A percentile compares a stretch with the other conserved stretches of the same genome.
phyloP scores from a whole-genome alignment of 2,797 vertebrate species.

The Liparis tanakae region DNA sequence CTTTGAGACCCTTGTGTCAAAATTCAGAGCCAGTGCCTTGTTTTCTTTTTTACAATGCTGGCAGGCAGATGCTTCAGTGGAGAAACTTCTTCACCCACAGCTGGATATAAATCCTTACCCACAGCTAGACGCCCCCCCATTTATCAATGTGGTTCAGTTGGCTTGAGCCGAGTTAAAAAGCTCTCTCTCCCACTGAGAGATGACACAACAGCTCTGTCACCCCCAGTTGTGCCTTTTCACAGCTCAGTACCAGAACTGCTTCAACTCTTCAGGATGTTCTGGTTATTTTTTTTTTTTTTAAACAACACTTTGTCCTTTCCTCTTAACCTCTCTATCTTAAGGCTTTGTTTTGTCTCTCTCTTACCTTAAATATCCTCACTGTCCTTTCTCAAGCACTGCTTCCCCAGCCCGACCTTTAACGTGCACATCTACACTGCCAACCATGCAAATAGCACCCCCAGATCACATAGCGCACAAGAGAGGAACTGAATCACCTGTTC shows the following conservation, averaged over 20 bases:
- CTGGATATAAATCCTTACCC: constrained; percentile 64
- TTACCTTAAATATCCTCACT: background rate
- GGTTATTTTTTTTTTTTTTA: constrained; percentile 2
- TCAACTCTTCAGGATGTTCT: constrained; percentile 23
- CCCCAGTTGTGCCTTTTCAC: constrained; percentile 41
- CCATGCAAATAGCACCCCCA: constrained; percentile 1
- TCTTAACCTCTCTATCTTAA: background rate
- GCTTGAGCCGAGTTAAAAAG: constrained; percentile 38
- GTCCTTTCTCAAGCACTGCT: background rate
- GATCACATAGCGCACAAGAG: background rate
- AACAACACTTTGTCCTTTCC: constrained; percentile 12
- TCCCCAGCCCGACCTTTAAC: background rate
- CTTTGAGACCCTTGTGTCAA: constrained; percentile 16
- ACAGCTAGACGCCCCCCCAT: constrained; percentile 50
- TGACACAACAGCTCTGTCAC: constrained; percentile 41
- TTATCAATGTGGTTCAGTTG: constrained; percentile 56
- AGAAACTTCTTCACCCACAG: constrained; percentile 48
- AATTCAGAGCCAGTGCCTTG: constrained; percentile 37
- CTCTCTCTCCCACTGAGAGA: constrained; percentile 37
- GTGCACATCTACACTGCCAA: background rate
- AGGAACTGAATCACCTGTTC: background rate
- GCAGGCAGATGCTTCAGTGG: constrained; percentile 28
- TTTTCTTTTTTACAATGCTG: constrained; percentile 27
- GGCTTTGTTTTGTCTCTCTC: background rate
- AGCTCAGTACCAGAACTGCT: constrained; percentile 26